These are phyloP conservation scores for Vidua chalybeata DNA, from an alignment of 2,113 vertebrate species.

Conservation along the genomic window DNA sequence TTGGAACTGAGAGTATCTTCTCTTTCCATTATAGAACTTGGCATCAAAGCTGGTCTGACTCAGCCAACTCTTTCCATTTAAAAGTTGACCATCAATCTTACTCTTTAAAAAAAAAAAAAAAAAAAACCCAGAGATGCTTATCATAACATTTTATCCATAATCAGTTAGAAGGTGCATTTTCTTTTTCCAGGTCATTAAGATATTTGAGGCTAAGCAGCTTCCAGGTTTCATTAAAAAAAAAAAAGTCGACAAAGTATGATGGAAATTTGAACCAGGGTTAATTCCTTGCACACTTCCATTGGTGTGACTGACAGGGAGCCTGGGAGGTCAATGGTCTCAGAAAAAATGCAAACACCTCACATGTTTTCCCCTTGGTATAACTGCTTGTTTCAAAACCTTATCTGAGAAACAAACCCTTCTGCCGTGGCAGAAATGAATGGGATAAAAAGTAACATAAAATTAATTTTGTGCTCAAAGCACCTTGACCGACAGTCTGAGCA, in stretches of 20 bases:
- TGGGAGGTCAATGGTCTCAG: neutral
- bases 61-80: constrained; percentile 18
- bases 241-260: neutral
- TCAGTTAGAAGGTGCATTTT: neutral
- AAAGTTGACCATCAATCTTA: neutral
- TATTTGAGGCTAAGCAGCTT: neutral
- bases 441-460: constrained; percentile 22
- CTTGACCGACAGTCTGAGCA: neutral
- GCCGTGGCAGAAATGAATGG: neutral
- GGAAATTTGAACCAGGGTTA: neutral
- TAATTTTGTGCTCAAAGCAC: constrained; percentile 18
- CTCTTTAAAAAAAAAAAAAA: neutral
- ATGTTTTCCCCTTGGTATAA: neutral
- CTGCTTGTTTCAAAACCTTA: constrained; percentile 11
- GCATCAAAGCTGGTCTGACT: constrained; percentile 7
- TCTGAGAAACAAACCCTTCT: constrained; percentile 20
- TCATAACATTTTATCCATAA: neutral
- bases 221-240: neutral
- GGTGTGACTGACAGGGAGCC: neutral
- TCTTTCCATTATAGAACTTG: constrained; percentile 27
- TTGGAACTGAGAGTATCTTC: neutral
- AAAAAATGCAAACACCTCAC: neutral
- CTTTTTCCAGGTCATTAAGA: neutral
- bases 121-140: neutral
- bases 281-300: neutral